phyloP scores from a whole-genome alignment of 2,113 vertebrate species.

The Rhynchopsitta pachyrhyncha region DNA sequence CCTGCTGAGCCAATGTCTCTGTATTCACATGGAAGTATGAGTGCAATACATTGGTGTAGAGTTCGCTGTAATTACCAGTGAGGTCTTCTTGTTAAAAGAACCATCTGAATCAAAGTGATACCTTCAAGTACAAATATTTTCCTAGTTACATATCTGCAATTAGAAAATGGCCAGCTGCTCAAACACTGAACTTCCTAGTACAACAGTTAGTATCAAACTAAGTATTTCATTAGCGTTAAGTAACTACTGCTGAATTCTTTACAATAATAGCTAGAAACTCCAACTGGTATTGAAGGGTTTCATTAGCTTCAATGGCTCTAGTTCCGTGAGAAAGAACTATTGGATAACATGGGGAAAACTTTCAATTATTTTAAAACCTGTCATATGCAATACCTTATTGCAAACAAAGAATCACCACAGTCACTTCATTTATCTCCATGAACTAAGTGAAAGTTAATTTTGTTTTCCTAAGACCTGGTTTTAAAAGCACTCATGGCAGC shows the following conservation, averaged over 20 bases:
- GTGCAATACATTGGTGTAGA: neutral
- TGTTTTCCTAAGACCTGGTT: slow-evolving; percentile 46
- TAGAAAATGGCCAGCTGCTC: slow-evolving; percentile 12
- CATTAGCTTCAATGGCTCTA: neutral
- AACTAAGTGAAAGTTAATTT: slow-evolving; percentile 46
- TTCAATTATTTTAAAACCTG: slow-evolving; percentile 24
- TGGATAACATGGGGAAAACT: neutral
- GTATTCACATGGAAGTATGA: neutral
- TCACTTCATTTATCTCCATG: neutral
- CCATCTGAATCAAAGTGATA: neutral
- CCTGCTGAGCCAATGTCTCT: neutral
- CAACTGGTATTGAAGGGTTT: neutral
- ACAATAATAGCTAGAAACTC: neutral
- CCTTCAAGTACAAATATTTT: neutral
- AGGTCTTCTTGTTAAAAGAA: neutral
- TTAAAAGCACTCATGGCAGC: slow-evolving; percentile 21
- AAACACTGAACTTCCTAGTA: neutral
- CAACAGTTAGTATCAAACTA: neutral
- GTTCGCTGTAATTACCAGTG: neutral
- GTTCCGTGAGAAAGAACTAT: neutral
- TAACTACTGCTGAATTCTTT: neutral
- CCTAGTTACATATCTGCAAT: neutral
- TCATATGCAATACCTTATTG: neutral
- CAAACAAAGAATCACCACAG: neutral
- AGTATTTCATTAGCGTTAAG: neutral